Evolutionary conservation across 2,113 vertebrate species (phyloP), one percentile per base, ranked within the genome.

Genomic region (Pteruthius melanotis): DNA sequence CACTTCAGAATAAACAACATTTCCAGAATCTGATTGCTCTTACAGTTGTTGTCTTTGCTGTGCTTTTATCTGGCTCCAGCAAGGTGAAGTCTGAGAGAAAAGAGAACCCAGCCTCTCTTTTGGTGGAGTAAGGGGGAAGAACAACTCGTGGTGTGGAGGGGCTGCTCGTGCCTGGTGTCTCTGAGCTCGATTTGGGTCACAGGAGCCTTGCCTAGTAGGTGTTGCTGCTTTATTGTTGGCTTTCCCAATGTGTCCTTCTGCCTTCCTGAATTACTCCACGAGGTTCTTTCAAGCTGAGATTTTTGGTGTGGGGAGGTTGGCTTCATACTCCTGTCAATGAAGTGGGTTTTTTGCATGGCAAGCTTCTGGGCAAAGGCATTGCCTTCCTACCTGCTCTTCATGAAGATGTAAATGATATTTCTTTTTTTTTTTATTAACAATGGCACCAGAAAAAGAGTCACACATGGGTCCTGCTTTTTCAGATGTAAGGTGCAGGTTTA

Each of bases 111-210:
- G 0, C 19, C 42, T 40, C 61, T 42, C 15, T 66, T 66, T 50
- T 30, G 13, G 19, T 71, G 21, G 52, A 59, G 27, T 20, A 40
- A 59, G 10, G 6, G 33, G 11, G 63, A 87, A 61, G 11, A 87
- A 7, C 6, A 42, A 24, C 11, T 86, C 19, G 4, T 7, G 10
- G 20, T 40, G 18, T 19, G n/a, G 20, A 61, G 11, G 4, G 14
- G 7, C 2, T 4, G 27, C 4, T 45, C 31, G 33, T 54, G 1
- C 16, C n/a, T n/a, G 15, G 2, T 54, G 12, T n/a, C 30, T 54
- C 60, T 21, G 69, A 3, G 12, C 33, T 79, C 35, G 7, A 19
- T 66, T 28, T 60, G 11, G 13, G 30, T 21, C 22, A 54, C 59
- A n/a, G 23, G 23, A 52, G 7, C 57, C 35, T 84, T 92, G 35